A percentile compares a stretch with the other conserved stretches of the same genome.
These are phyloP conservation scores for Acromyrmex heyeri DNA, from an alignment of 1,140 invertebrate species.

Conservation along the genomic window DNA sequence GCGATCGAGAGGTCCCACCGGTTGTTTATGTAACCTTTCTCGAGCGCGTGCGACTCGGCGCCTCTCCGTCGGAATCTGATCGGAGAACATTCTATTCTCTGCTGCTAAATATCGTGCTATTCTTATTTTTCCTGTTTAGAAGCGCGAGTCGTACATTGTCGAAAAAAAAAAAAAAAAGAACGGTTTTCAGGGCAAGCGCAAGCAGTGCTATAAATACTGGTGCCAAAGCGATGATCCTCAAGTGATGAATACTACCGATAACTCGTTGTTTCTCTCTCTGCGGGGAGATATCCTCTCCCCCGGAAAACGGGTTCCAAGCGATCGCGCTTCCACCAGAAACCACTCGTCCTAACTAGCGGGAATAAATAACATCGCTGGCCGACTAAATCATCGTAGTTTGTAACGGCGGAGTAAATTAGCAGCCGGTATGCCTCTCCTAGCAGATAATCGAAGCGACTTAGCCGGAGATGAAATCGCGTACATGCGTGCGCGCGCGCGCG, in stretches of 20 bases:
- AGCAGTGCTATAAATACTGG: background rate
- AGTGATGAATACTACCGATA: conserved; percentile 46
- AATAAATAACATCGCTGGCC: conserved; percentile 45
- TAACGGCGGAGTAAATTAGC: conserved; percentile 56
- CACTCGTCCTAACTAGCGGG: conserved; percentile 4
- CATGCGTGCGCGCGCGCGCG: conserved; percentile 19
- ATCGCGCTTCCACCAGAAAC: conserved; percentile 46
- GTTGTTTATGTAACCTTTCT: conserved; percentile 10
- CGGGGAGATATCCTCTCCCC: background rate
- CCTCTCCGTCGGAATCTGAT: conserved; percentile 12
- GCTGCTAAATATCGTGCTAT: conserved; percentile 17
- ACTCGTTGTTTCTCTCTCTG: conserved; percentile 7
- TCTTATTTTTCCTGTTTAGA: background rate
- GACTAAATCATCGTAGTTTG: conserved; percentile 59
- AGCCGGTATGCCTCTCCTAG: conserved; percentile 45
- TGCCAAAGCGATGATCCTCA: conserved; percentile 5
- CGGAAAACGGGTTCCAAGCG: conserved; percentile 34
- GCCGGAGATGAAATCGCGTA: conserved; percentile 65
- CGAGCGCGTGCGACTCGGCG: conserved; percentile 6
- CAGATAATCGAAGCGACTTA: conserved; percentile 42
- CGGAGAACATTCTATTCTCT: background rate
- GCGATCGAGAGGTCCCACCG: background rate
- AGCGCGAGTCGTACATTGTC: background rate
- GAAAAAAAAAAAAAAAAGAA: background rate
- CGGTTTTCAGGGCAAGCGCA: too few species aligned